Conservation (phyloP, 2,113 vertebrate species). For the Aspidoscelis tigris region DNA sequence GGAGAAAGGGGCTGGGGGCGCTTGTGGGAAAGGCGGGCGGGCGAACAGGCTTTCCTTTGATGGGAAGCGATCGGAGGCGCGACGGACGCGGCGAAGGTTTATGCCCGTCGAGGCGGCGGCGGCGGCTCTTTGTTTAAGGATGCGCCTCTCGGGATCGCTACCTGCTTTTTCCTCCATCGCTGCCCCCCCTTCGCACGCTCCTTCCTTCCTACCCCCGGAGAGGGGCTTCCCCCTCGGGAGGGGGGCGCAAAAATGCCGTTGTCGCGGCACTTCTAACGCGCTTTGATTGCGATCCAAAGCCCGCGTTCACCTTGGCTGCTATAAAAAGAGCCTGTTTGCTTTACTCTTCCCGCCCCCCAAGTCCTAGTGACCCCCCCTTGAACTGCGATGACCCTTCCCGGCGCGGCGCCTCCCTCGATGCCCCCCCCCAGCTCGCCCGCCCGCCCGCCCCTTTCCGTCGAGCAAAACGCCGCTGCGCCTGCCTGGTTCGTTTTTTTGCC, state of each 20-base stretch:
- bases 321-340: no score
- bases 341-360: not conserved
- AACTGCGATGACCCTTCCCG: not conserved
- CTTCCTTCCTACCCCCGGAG: not conserved
- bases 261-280: not conserved
- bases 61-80: not conserved
- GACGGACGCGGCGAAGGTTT: not conserved
- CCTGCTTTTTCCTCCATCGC: not conserved
- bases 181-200: no score
- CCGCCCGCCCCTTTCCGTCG: not conserved
- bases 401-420: no score
- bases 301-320: not conserved
- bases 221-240: not conserved
- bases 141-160: not conserved
- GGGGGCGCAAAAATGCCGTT: not conserved
- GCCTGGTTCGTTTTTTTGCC: not conserved
- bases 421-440: not conserved
- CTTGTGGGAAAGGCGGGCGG: not conserved
- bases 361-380: not conserved
- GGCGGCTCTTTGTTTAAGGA: conserved; percentile 26
- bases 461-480: not conserved
- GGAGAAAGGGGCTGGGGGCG: not conserved
- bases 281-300: not conserved
- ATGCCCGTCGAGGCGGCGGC: not conserved
- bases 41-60: not conserved